Conservation (phyloP, 2,797 vertebrate species). For the Sandelia bainsii region DNA sequence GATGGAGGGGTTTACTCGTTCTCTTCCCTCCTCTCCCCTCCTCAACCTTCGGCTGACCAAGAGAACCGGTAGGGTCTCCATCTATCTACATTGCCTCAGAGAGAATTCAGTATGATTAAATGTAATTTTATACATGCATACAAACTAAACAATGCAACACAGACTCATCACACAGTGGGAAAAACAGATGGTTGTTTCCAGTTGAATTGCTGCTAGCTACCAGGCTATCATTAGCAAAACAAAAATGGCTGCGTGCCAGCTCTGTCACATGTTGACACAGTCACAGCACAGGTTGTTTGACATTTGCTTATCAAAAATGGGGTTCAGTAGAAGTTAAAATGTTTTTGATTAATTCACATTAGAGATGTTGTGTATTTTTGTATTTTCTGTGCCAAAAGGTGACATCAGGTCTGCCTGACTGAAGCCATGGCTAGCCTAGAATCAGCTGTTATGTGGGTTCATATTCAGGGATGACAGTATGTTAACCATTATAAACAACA, state of each 20-base stretch:
- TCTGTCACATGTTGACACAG: too few species aligned
- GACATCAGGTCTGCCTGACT: too few species aligned
- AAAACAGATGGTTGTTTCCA: slow-evolving; percentile 14
- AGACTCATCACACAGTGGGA: slow-evolving; percentile 2
- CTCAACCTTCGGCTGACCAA: slow-evolving; percentile 71
- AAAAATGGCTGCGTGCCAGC: background rate
- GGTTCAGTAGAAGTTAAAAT: too few species aligned
- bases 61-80: slow-evolving; percentile 58
- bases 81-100: background rate
- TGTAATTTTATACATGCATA: background rate
- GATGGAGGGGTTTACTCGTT: slow-evolving; percentile 78
- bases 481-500: too few species aligned
- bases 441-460: too few species aligned
- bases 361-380: too few species aligned
- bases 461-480: too few species aligned
- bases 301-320: too few species aligned
- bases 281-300: too few species aligned
- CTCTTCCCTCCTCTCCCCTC: slow-evolving; percentile 78
- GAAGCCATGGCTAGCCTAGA: too few species aligned
- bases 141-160: slow-evolving; percentile 6
- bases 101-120: background rate
- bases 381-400: too few species aligned
- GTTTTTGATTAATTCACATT: too few species aligned
- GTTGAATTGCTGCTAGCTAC: background rate
- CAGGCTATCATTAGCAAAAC: background rate